phyloP scores from a whole-genome alignment of 2,888 invertebrate species.

The Protonemura montana region DNA sequence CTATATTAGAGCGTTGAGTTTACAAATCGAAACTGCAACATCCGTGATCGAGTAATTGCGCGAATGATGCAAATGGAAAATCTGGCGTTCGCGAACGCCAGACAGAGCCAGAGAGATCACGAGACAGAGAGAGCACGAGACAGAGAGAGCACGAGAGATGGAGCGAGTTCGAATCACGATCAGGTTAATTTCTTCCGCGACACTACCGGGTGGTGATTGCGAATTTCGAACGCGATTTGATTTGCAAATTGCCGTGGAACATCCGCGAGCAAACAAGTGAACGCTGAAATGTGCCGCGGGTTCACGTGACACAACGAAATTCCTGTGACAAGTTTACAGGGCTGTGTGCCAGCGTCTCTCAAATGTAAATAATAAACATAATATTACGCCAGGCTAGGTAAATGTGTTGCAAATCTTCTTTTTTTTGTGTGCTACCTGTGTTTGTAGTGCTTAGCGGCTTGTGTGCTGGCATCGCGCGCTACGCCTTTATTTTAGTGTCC shows the following conservation, averaged over 20 bases:
- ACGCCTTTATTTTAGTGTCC: conserved; percentile 33
- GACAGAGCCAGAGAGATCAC: no score
- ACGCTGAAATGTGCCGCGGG: not conserved
- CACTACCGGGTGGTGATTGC: not conserved
- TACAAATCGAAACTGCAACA: conserved; percentile 31
- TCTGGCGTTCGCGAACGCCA: not conserved
- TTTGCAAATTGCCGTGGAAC: not conserved
- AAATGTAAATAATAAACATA: conserved; percentile 4
- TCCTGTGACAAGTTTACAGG: not conserved
- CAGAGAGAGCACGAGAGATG: not conserved
- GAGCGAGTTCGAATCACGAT: not conserved
- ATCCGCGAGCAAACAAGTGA: not conserved
- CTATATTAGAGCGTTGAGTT: not conserved
- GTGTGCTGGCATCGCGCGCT: not conserved
- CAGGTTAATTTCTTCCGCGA: not conserved
- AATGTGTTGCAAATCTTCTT: conserved; percentile 29
- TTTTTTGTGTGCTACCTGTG: conserved; percentile 15
- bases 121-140: no score
- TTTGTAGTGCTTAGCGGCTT: conserved; percentile 31
- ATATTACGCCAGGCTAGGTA: conserved; percentile 2
- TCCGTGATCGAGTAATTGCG: conserved; percentile 12
- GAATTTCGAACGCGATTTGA: not conserved
- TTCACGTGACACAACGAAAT: not conserved
- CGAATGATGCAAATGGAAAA: not conserved
- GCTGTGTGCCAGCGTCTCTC: not conserved